Evolutionary conservation across 2,797 vertebrate genomes (phyloP).

Genomic region (Telmatherina bonti): DNA sequence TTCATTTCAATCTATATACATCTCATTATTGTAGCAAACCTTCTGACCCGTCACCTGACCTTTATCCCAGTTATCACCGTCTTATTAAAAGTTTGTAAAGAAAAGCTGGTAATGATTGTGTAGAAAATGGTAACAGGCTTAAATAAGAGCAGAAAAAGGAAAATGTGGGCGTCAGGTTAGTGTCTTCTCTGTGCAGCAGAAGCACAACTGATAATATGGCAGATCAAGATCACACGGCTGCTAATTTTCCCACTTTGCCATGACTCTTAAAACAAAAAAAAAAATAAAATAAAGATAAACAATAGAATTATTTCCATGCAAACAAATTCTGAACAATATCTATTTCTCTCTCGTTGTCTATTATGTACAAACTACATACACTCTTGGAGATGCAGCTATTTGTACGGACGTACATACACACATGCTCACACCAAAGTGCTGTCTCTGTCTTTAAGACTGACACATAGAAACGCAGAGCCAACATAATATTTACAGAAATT

Average conservation of each 20-base stretch:
- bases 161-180: not conserved
- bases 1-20: not conserved
- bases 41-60: not conserved
- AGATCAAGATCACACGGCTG: not conserved
- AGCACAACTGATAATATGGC: slow-evolving; percentile 1
- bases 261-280: slow-evolving; percentile 23
- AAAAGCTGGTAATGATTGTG: slow-evolving; percentile 31
- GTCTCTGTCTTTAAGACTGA: slow-evolving; percentile 44
- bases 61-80: not conserved
- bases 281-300: slow-evolving; percentile 10
- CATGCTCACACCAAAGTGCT: slow-evolving; percentile 50
- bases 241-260: slow-evolving; percentile 16
- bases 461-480: slow-evolving; percentile 46
- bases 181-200: slow-evolving; percentile 24
- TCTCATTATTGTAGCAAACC: not conserved
- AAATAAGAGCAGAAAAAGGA: not conserved
- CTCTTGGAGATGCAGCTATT: slow-evolving; percentile 60
- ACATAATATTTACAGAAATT: slow-evolving; percentile 56
- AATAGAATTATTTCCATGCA: slow-evolving; percentile 59
- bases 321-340: slow-evolving; percentile 28
- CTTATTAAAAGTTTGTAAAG: slow-evolving; percentile 2
- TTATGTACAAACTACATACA: slow-evolving; percentile 59
- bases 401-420: slow-evolving; percentile 50
- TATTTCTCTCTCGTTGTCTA: slow-evolving; percentile 18
- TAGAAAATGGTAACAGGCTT: slow-evolving; percentile 20